Base-by-base conservation (phyloP, 2,888 invertebrate species). In the Drosophila seclusa region DNA sequence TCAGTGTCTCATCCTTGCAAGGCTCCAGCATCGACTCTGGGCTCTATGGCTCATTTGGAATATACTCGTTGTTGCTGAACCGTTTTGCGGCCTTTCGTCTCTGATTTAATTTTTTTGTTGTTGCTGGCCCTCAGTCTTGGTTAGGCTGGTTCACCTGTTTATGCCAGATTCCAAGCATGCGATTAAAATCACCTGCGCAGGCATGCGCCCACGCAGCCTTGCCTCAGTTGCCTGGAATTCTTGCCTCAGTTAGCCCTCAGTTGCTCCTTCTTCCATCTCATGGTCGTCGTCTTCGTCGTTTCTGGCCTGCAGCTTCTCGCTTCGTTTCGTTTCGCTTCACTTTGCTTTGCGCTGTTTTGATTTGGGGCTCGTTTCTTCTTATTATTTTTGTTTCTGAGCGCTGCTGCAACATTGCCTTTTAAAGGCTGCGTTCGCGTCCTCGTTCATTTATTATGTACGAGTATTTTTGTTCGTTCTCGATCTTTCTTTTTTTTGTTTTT, bases 111-210 rank as follows among this genome's bases (percentile, higher is more conserved):
- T 89, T 73, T 71, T 52, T n/a, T 53, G 60, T 27, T 38, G 55
- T 29, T 36, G 59, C 65, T 61, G 63, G 65, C 68, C 61, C 68
- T 69, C 57, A 34, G 38, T 40, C 58, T 27, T 59, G 61, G 68
- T 73, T 76, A 67, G 53, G 63, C 74, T 69, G 73, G 80, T 91
- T 91, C 91, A 91, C 91, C 91, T 91, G 91, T 91, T 91, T 87
- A 87, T 90, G 84, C 82, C 91, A 91, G 92, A 92, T 91, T 91
- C 90, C 92, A 81, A 90, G 89, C 91, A 91, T 90, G 83, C 91
- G 91, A 91, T 91, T 92, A 92, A 91, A 91, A 91, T 91, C 91
- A 91, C 92, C 91, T 91, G 92, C 91, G 88, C 90, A 75, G 84
- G 88, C 90, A 82, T 87, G 90, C 87, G 87, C 87, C 87, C 87